Conservation (phyloP, 2,888 invertebrate genomes). For the Zeuzera pyrina region DNA sequence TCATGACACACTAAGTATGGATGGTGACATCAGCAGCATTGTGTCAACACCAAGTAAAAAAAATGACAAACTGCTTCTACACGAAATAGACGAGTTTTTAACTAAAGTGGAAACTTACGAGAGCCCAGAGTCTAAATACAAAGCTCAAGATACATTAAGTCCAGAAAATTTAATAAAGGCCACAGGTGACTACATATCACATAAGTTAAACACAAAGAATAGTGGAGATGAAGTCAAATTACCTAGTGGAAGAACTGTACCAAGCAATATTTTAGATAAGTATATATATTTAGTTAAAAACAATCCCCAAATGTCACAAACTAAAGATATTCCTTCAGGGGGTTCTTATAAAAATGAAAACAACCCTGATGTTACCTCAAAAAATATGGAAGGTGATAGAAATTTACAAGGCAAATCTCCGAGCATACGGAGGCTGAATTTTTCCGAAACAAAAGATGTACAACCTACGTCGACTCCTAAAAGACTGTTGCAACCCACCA, state of each 20-base stretch:
- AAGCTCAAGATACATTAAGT: constrained; percentile 25
- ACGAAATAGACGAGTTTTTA: constrained; percentile 65
- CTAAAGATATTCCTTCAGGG: constrained; percentile 18
- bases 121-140: constrained; percentile 43
- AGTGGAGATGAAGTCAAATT: constrained; percentile 34
- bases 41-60: constrained; percentile 60
- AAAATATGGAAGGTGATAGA: constrained; percentile 8
- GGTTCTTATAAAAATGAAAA: background rate
- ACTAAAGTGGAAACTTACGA: constrained; percentile 61
- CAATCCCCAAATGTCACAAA: constrained; percentile 21
- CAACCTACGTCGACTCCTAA: constrained; percentile 63
- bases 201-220: constrained; percentile 41
- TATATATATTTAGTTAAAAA: constrained; percentile 62
- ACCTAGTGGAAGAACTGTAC: constrained; percentile 46
- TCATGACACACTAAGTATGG: constrained; percentile 54
- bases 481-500: constrained; percentile 21
- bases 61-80: constrained; percentile 53
- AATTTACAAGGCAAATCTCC: constrained; percentile 33
- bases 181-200: constrained; percentile 49
- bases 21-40: constrained; percentile 61
- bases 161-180: constrained; percentile 57
- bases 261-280: constrained; percentile 50
- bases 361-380: background rate
- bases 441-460: constrained; percentile 46
- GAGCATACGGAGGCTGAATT: constrained; percentile 45